Evolutionary conservation across 2,888 invertebrate genomes (phyloP), one percentile per base, ranked within the genome.

Genomic region (Stratiomys singularior): DNA sequence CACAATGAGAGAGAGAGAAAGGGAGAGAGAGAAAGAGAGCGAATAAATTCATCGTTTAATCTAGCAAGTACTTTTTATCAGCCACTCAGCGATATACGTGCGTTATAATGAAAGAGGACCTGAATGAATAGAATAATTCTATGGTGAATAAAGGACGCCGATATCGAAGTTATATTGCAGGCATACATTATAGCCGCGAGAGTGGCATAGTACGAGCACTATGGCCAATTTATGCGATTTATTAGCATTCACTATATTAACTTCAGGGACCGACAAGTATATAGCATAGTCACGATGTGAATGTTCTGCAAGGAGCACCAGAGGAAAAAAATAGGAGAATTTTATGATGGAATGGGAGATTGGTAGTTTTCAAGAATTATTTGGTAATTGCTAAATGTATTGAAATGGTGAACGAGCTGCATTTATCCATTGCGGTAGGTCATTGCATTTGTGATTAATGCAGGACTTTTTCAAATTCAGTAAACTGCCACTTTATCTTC

Each of bases 211-310:
- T 9, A 58, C 58, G 60, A 72, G 52, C 15, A 58, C 58, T 37
- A 11, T 58, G 60, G 58, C 37, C 74, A 60, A 58, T 74, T 58
- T 25, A 60, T 23, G 60, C 74, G 74, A 74, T 74, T 74, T 58
- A 74, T 74, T 58, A 58, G 37, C 47, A 30, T 69, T 69, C 69
- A 13, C 37, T 30, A 44, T 74, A 58, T 21, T 37, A 52, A 52
- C 7, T 52, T 52, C 15, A 18, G 37, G 37, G 37, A 37, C 3
- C 3, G 9, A 37, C 37, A 5, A 37, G 3, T 37, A 5, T 37
- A 37, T 5, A 37, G 37, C 3, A 9, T 3, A 5, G 5, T 3
- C 37, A 37, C 9, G 5, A 9, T 37, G 37, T 3, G 37, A 37
- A 9, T 37, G 37, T 37, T 37, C 3, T 37, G 37, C 3, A 37